phyloP scores from a whole-genome alignment of 1,140 invertebrate species.

The Planococcus citri region DNA sequence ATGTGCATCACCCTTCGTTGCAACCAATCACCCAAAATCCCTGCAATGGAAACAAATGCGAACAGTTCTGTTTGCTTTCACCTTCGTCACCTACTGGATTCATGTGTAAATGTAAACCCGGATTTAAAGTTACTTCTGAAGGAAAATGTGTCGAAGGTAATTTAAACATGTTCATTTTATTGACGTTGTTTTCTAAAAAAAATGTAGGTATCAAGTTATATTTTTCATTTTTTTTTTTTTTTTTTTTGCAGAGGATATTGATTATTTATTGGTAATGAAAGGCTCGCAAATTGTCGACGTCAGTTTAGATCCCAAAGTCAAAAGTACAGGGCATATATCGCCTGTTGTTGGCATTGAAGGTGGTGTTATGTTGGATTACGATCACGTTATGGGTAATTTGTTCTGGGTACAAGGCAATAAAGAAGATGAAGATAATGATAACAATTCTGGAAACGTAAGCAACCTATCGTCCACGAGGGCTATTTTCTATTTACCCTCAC shows the following conservation, averaged over 20 bases:
- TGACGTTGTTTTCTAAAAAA: neutral
- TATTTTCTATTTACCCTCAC: neutral
- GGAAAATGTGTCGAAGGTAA: constrained; percentile 58
- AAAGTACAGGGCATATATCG: constrained; percentile 60
- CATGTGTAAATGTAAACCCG: constrained; percentile 82
- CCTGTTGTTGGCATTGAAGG: constrained; percentile 84
- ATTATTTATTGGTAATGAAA: constrained; percentile 79
- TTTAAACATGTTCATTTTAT: constrained; percentile 10
- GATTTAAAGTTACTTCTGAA: constrained; percentile 53
- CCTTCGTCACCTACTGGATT: constrained; percentile 55
- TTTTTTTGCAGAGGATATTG: constrained; percentile 39
- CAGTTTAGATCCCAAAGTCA: constrained; percentile 57
- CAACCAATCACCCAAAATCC: constrained; percentile 77
- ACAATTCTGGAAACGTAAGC: constrained; percentile 45
- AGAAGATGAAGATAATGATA: constrained; percentile 45
- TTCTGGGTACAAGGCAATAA: constrained; percentile 73
- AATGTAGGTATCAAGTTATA: neutral
- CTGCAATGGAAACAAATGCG: constrained; percentile 64
- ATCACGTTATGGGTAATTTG: constrained; percentile 64
- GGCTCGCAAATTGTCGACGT: constrained; percentile 79
- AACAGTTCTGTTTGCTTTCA: constrained; percentile 84
- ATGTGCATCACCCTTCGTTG: constrained; percentile 85
- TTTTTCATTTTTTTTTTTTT: no score
- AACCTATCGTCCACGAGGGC: neutral
- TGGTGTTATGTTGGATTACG: constrained; percentile 82